Base-by-base conservation (phyloP, 2,797 vertebrate species). In the Brotogeris chrysoptera region DNA sequence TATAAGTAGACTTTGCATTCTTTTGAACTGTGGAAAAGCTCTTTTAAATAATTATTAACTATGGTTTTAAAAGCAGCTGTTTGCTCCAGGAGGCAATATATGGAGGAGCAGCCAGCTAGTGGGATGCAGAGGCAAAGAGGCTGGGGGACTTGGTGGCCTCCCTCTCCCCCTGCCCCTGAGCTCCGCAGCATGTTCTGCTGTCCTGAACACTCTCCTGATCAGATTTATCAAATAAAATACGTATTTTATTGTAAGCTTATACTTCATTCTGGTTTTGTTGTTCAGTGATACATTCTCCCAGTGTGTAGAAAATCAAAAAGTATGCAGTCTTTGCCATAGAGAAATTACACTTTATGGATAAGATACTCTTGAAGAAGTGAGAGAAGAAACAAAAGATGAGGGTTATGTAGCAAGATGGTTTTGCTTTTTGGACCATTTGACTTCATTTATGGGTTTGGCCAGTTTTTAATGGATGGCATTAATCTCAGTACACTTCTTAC, bases 61-160 rank as follows among this genome's bases (percentile, higher is more conserved):
- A 32, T 10, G 49, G 24, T 19, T 65, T 79, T 53, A 3, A 79
- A 92, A 72, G 50, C 52, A 79, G 15, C 16, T 17, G 8, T 73
- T 93, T 85, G 39, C 39, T 93, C 15, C 36, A 60, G 63, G 36
- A 27, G 72, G 25, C 39, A 53, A n/a, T 28, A 15, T 60, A 46
- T 2, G 25, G 39, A 83, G 47, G 11, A 59, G n/a, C 47, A 90
- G 27, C n/a, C 73, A 47, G 41, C 10, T 11, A 13, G 44, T 50
- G 64, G 44, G 44, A 64, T 4, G 3, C 6, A 1, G 34, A 70
- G 34, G 13, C 0, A 0, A 76, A 24, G 15, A 79, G 28, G 38
- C 32, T 66, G 24, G 38, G 16, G 16, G 4, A 15, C 0, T 0
- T 13, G 10, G 7, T 64, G 13, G 8, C 11, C n/a, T 76, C 61